Evolutionary conservation across 2,888 invertebrate genomes (phyloP).

Genomic region (Drosophila stalkeri): DNA sequence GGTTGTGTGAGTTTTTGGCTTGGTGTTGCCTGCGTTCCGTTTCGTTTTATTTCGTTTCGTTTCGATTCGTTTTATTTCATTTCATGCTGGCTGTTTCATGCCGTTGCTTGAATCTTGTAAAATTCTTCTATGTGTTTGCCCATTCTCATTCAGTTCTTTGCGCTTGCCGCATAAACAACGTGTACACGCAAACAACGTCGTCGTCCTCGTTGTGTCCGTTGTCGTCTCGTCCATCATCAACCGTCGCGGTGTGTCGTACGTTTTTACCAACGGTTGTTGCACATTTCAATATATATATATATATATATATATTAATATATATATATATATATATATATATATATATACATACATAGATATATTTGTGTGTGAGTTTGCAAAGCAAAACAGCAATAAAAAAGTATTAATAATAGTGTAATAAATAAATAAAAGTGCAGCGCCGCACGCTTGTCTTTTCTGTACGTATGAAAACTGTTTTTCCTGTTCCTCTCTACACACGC

Average conservation of each 20-base stretch:
- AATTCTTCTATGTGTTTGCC: slow-evolving; percentile 70
- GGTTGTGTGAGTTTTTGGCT: slow-evolving; percentile 75
- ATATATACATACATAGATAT: background rate
- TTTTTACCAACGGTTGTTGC: slow-evolving; percentile 52
- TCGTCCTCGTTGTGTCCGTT: slow-evolving; percentile 57
- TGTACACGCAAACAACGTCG: slow-evolving; percentile 53
- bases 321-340: background rate
- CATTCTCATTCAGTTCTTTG: slow-evolving; percentile 78
- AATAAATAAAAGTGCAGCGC: slow-evolving; percentile 45
- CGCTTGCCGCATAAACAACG: slow-evolving; percentile 77
- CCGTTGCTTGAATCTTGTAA: slow-evolving; percentile 67
- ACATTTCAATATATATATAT: slow-evolving; percentile 28
- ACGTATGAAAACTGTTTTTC: slow-evolving; percentile 50
- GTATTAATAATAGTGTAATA: slow-evolving; percentile 54
- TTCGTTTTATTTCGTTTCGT: slow-evolving; percentile 28
- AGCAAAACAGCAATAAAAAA: slow-evolving; percentile 59
- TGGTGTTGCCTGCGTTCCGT: slow-evolving; percentile 46
- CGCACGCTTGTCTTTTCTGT: slow-evolving; percentile 32
- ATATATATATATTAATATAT: too few species aligned
- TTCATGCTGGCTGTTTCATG: slow-evolving; percentile 33
- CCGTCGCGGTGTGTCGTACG: slow-evolving; percentile 45
- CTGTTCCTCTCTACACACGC: slow-evolving; percentile 48
- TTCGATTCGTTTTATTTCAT: slow-evolving; percentile 19
- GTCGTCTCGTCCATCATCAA: slow-evolving; percentile 47
- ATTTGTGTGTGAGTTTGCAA: slow-evolving; percentile 52